Evolutionary conservation across 2,888 invertebrate species (phyloP).

Genomic region (Clistopyga incitator): DNA sequence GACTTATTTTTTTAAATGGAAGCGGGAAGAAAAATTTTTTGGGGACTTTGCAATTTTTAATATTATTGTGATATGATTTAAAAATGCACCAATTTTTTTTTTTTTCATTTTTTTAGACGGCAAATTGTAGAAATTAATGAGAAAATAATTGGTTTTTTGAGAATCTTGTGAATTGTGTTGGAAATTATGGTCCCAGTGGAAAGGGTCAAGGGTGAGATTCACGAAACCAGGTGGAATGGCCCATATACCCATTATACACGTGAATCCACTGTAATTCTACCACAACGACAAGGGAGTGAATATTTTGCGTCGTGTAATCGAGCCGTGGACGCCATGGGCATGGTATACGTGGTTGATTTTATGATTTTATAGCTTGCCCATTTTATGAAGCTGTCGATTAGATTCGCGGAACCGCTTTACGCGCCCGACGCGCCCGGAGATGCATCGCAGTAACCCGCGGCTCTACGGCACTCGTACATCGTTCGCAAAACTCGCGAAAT

Average conservation of each 20-base stretch:
- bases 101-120: no score
- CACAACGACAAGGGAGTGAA: not conserved
- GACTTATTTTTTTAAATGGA: no score
- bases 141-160: no score
- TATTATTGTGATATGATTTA: no score
- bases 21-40: no score
- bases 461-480: conserved; percentile 48
- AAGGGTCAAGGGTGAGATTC: not conserved
- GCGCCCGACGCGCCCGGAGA: conserved; percentile 62
- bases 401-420: conserved; percentile 79
- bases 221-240: not conserved
- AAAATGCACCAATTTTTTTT: no score
- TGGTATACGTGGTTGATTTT: conserved; percentile 78
- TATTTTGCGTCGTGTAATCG: conserved; percentile 36
- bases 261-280: not conserved
- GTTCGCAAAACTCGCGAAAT: conserved; percentile 56
- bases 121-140: no score
- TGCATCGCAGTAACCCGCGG: conserved; percentile 32
- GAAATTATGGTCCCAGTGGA: not conserved
- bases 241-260: not conserved
- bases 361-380: conserved; percentile 82
- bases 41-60: no score
- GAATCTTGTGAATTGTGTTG: no score
- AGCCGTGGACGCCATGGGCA: conserved; percentile 1
- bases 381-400: conserved; percentile 84